Evolutionary conservation across 2,888 invertebrate genomes (phyloP), one percentile per base, ranked within the genome.

Genomic region (Allolobophora icterica): DNA sequence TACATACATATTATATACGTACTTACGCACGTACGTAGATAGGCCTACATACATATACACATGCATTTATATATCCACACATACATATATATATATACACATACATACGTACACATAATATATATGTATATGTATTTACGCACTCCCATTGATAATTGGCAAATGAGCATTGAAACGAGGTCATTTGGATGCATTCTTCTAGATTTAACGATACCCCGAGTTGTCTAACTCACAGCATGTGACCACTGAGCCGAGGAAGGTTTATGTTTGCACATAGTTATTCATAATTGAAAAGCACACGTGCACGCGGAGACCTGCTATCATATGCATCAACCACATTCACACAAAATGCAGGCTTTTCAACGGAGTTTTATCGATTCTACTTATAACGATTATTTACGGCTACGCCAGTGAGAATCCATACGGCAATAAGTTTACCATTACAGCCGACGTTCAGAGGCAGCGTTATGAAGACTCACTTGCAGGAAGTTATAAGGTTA

Each of bases 201-300:
- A 71, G 71, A 71, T 71, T 71, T 71, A 30, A 71, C 71, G 71
- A 71, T 71, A 52, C 24, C 11, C 71, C 3, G 42, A 52, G 30
- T 71, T 71, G 30, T 71, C n/a, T 71, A 71, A 71, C 30, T n/a
- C 71, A 71, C 30, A 71, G 71, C 71, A 71, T 71, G 71, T 6
- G 30, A n/a, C 71, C 71, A 71, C 13, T 30, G 71, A 71, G 71
- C 11, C n/a, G 21, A 52, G 52, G 71, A 71, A 13, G 52, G 19
- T 52, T 71, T n/a, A 71, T n/a, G 71, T 30, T n/a, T 71, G 71
- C 71, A 71, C 71, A n/a, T 71, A n/a, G n/a, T 71, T 71, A 71
- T 30, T 71, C 71, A 71, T 71, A 71, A 71, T n/a, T 71, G n/a
- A 71, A 71, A 8, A 30, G n/a, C 71, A 71, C 30, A 71, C 11